Conservation (phyloP, 53 echinoderm and acorn worm genomes). For the Hippasteria phrygiana region DNA sequence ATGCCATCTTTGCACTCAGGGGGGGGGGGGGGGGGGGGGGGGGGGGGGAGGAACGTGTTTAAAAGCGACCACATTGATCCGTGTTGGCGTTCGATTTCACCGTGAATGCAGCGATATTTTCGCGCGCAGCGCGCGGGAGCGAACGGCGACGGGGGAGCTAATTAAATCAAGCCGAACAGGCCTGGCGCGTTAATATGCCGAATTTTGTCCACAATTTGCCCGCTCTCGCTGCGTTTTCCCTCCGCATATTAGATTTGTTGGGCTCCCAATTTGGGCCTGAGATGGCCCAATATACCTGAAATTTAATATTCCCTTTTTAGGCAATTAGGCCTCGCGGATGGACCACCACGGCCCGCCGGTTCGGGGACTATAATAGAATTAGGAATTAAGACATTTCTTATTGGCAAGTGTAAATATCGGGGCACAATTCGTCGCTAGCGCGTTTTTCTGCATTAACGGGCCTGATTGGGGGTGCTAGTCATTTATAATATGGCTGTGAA, state of each 20-base stretch:
- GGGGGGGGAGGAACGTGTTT: conserved; percentile 31
- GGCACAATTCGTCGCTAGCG: conserved; percentile 15
- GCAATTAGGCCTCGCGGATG: conserved; percentile 64
- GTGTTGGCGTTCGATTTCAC: conserved; percentile 50
- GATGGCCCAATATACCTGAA: conserved; percentile 65
- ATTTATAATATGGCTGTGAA: no score
- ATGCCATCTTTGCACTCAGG: conserved; percentile 22
- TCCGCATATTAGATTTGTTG: conserved; percentile 56
- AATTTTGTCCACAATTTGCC: conserved; percentile 61
- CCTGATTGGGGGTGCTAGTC: not conserved
- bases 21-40: conserved; percentile 10
- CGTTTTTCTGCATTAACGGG: conserved; percentile 16
- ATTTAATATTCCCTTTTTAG: conserved; percentile 69
- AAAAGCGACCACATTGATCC: conserved; percentile 57
- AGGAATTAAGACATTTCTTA: conserved; percentile 62
- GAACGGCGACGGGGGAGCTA: conserved; percentile 27
- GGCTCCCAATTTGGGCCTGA: conserved; percentile 57
- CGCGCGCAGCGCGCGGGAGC: conserved; percentile 20
- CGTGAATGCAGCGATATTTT: conserved; percentile 55
- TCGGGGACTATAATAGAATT: conserved; percentile 42
- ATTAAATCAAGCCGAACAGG: conserved; percentile 62
- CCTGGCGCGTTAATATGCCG: conserved; percentile 58
- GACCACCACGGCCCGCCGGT: conserved; percentile 40
- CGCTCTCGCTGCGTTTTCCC: conserved; percentile 42
- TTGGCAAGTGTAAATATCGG: conserved; percentile 59